These are phyloP conservation scores for Takifugu bimaculatus DNA, from an alignment of 2,113 vertebrate genomes.

Conservation along the genomic window DNA sequence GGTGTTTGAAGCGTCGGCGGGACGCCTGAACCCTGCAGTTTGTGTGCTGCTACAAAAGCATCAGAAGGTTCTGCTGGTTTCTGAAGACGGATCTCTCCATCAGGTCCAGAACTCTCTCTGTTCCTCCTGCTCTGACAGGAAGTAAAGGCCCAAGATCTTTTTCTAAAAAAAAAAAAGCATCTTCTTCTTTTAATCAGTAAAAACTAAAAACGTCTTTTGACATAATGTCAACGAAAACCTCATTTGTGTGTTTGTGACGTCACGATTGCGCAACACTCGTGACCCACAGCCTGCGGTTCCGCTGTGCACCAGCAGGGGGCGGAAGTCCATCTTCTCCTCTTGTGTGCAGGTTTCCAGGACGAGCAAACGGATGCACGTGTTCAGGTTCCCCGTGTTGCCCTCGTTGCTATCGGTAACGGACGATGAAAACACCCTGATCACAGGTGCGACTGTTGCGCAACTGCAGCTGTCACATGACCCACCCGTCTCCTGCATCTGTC, in stretches of 20 bases:
- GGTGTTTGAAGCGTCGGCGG: constrained; percentile 12
- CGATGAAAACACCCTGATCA: constrained; percentile 74
- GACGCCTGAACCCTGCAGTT: constrained; percentile 36
- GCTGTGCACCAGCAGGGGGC: background rate
- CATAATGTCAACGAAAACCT: too few relatives aligned
- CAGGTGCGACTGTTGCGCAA: constrained; percentile 66
- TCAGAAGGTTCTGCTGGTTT: constrained; percentile 66
- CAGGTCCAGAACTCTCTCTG: constrained; percentile 38
- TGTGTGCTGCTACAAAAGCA: constrained; percentile 48
- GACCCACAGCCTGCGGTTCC: background rate
- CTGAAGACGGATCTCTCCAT: constrained; percentile 64
- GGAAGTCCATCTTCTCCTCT: background rate
- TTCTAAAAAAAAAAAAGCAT: too few relatives aligned
- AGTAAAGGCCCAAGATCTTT: too few relatives aligned
- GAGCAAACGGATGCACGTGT: constrained; percentile 41
- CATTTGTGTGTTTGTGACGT: too few relatives aligned
- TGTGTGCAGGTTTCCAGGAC: constrained; percentile 67
- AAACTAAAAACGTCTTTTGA: background rate
- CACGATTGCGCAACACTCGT: too few relatives aligned
- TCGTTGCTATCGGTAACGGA: constrained; percentile 67
- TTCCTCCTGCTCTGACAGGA: background rate
- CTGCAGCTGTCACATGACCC: too few relatives aligned
- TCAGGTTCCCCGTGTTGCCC: constrained; percentile 66
- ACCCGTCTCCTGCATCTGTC: too few relatives aligned
- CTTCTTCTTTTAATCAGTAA: background rate